A percentile compares a stretch with the other conserved stretches of the same genome.
Conservation (phyloP, 1,140 invertebrate genomes). For the Diploscapter pachys region DNA sequence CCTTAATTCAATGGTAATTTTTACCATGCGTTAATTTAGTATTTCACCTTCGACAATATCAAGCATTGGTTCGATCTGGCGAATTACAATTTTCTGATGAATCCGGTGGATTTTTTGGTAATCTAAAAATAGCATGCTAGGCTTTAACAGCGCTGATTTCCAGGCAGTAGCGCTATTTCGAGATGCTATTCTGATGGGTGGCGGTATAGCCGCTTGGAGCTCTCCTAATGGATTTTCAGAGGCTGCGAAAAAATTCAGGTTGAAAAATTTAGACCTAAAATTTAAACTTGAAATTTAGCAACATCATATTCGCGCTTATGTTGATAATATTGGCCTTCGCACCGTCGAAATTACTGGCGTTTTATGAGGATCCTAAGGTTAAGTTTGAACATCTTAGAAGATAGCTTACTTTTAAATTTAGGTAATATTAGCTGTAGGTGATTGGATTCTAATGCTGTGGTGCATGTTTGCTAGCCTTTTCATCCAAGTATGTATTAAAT, state of each 20-base stretch:
- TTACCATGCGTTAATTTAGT: conserved; percentile 8
- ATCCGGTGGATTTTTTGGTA: conserved; percentile 57
- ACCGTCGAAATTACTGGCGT: conserved; percentile 55
- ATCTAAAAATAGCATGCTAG: not conserved
- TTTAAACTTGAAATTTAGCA: conserved; percentile 43
- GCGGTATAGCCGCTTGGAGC: conserved; percentile 52
- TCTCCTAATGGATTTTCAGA: conserved; percentile 50
- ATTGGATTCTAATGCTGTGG: conserved; percentile 59
- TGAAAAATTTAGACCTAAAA: not conserved
- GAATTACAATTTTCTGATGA: conserved; percentile 51
- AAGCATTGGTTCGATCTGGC: conserved; percentile 55
- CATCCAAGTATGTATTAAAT: conserved; percentile 43
- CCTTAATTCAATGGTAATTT: too few species aligned
- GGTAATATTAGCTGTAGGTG: conserved; percentile 42
- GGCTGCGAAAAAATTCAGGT: conserved; percentile 42
- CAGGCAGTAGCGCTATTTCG: conserved; percentile 51
- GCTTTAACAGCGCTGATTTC: conserved; percentile 11
- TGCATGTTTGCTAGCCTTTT: conserved; percentile 52
- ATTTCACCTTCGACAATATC: conserved; percentile 56
- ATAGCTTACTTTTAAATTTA: not conserved
- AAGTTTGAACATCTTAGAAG: not conserved
- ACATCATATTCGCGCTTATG: conserved; percentile 45
- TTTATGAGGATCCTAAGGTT: conserved; percentile 52
- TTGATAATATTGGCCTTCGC: conserved; percentile 50
- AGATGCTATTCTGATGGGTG: conserved; percentile 49